phyloP scores from a whole-genome alignment of 2,113 vertebrate genomes.

The Leptocoma aspasia region DNA sequence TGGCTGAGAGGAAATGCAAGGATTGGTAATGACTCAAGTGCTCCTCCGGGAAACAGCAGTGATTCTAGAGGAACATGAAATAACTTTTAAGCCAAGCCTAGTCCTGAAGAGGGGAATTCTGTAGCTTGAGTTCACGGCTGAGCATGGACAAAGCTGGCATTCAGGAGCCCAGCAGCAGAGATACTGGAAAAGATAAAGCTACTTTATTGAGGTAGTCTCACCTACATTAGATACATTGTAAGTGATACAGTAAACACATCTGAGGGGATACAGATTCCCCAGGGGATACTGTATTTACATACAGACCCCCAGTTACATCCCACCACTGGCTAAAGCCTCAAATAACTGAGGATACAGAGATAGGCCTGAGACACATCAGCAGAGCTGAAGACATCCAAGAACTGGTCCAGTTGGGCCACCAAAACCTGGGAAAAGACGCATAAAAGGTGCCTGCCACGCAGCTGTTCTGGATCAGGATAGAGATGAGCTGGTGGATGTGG shows the following conservation, averaged over 20 bases:
- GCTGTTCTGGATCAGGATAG: background rate
- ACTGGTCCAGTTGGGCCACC: background rate
- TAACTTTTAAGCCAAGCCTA: conserved; percentile 43
- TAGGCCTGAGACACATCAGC: background rate
- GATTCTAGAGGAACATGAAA: conserved; percentile 38
- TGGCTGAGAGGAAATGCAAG: conserved; percentile 47
- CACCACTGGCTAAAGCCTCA: background rate
- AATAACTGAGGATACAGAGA: background rate
- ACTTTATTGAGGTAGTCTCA: background rate
- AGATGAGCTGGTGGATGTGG: background rate
- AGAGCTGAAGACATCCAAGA: background rate
- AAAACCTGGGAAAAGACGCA: background rate
- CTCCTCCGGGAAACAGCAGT: conserved; percentile 48
- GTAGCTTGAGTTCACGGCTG: rapidly evolving
- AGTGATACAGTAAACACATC: background rate
- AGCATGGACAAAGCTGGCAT: background rate
- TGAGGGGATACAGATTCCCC: background rate
- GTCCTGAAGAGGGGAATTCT: background rate
- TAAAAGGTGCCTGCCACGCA: background rate
- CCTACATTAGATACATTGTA: background rate
- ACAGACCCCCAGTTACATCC: background rate
- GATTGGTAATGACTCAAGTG: conserved; percentile 27
- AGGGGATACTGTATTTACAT: background rate
- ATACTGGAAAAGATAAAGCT: background rate
- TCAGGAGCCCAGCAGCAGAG: rapidly evolving